phyloP scores from a whole-genome alignment of 2,113 vertebrate species.

The Pseudolaguvia tuberculata region DNA sequence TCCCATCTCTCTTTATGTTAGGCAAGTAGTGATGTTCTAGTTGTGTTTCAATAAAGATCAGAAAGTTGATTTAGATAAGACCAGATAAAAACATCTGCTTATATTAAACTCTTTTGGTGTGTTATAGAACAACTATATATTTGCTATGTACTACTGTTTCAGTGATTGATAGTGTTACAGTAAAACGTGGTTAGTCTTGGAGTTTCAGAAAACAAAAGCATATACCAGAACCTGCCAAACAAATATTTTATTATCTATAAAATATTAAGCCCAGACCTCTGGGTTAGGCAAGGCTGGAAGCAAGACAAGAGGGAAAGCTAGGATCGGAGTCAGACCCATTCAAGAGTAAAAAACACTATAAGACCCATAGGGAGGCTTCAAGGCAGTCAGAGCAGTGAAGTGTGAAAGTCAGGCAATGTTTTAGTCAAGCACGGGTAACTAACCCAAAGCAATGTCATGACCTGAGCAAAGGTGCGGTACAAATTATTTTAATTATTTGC shows the following conservation, averaged over 20 bases:
- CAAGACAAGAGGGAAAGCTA: no score
- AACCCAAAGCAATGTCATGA: no score
- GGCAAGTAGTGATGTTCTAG: conserved; percentile 54
- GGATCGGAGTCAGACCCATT: no score
- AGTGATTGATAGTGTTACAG: not conserved
- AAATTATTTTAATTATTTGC: not conserved
- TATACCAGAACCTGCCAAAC: not conserved
- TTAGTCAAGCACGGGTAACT: no score
- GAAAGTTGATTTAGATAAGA: not conserved
- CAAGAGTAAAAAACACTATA: no score
- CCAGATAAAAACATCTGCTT: not conserved
- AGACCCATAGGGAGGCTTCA: no score
- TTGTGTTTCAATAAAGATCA: not conserved
- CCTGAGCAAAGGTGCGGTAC: no score
- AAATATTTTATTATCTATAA: no score
- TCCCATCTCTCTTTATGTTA: conserved; percentile 77
- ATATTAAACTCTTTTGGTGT: not conserved
- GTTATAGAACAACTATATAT: not conserved
- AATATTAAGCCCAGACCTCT: not conserved
- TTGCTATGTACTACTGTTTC: no score
- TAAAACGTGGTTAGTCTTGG: not conserved
- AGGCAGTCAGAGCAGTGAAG: no score
- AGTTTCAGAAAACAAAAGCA: not conserved
- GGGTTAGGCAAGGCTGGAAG: no score
- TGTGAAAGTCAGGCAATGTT: no score